phyloP scores from a whole-genome alignment of 2,113 vertebrate species.

The Numenius arquata region DNA sequence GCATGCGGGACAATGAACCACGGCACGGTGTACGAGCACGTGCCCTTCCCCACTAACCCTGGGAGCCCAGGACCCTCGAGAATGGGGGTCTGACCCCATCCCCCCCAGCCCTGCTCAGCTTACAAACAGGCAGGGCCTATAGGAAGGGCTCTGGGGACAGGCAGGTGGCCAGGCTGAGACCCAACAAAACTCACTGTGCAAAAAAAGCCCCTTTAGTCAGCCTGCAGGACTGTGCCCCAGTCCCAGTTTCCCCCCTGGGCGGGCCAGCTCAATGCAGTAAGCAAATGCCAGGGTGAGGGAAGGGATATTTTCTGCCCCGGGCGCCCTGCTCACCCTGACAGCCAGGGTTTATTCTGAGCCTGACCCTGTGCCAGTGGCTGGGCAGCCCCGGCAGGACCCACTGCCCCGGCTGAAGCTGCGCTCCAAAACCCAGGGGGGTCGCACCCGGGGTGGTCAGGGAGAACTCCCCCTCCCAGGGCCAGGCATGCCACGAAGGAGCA shows the following conservation, averaged over 20 bases:
- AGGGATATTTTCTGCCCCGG: conserved; percentile 22
- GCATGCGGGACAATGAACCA: neutral
- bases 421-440: neutral
- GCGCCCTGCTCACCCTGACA: neutral
- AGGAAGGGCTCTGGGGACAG: neutral
- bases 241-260: neutral
- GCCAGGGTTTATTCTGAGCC: conserved; percentile 49
- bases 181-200: neutral
- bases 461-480: neutral
- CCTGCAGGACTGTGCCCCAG: neutral
- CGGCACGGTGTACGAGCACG: fast-evolving
- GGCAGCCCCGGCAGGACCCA: neutral
- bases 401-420: neutral
- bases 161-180: neutral
- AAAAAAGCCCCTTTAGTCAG: conserved; percentile 40
- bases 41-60: neutral
- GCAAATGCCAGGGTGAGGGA: conserved; percentile 21
- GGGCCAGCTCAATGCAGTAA: neutral
- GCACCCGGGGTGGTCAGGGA: fast-evolving
- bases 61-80: neutral
- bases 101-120: neutral
- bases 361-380: neutral
- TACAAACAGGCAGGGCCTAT: neutral
- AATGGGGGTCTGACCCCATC: neutral
- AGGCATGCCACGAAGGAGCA: fast-evolving